Conservation (phyloP, 2,113 vertebrate species). For the Aphelocoma coerulescens region DNA sequence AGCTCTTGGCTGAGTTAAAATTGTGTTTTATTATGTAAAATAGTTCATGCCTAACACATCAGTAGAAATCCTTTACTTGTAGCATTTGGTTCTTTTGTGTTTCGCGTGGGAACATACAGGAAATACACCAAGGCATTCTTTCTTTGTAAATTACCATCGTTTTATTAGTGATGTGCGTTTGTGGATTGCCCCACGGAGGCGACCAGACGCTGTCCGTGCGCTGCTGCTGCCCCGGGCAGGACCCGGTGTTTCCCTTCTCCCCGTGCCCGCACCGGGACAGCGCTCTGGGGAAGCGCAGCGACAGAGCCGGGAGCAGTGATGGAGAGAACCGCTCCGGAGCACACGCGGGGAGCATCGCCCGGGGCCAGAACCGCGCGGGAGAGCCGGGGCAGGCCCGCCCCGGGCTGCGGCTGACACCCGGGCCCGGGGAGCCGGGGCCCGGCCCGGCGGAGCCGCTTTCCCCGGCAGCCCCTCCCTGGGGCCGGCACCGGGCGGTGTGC, state of each 20-base stretch:
- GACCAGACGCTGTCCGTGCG: fast-evolving
- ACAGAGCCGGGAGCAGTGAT: neutral
- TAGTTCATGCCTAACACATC: fast-evolving
- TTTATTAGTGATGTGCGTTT: fast-evolving
- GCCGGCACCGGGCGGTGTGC: neutral
- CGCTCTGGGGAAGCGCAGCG: neutral
- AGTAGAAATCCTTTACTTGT: neutral
- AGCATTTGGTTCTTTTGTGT: neutral
- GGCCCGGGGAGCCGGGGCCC: fast-evolving
- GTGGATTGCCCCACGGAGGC: fast-evolving
- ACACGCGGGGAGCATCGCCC: neutral
- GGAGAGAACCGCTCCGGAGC: neutral
- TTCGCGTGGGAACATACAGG: neutral
- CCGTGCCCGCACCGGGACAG: fast-evolving
- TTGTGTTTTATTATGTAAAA: neutral
- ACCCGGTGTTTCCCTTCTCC: fast-evolving
- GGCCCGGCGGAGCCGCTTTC: fast-evolving
- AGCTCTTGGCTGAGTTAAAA: neutral
- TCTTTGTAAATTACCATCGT: fast-evolving
- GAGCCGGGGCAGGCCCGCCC: neutral
- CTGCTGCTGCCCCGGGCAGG: neutral
- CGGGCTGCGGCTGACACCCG: neutral
- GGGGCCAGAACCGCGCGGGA: neutral
- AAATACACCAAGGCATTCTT: fast-evolving
- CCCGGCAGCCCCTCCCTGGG: neutral